These are phyloP conservation scores for Hippoglossus stenolepis DNA, from an alignment of 2,113 vertebrate species.

Conservation along the genomic window DNA sequence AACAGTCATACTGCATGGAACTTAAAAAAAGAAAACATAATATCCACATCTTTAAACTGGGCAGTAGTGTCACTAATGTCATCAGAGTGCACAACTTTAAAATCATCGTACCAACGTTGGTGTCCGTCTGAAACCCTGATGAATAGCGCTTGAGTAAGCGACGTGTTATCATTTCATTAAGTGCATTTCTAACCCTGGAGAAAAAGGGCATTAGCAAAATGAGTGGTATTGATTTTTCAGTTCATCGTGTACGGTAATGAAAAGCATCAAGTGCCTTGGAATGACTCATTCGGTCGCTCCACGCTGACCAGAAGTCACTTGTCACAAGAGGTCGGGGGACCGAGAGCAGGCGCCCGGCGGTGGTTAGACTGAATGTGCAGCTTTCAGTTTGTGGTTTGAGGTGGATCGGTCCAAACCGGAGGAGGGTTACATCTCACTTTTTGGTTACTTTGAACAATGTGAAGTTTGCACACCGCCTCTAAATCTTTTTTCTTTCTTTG, in stretches of 20 bases:
- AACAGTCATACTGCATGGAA: constrained; percentile 45
- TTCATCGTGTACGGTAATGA: constrained; percentile 63
- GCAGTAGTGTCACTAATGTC: constrained; percentile 34
- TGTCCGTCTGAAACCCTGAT: constrained; percentile 38
- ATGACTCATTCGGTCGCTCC: constrained; percentile 62
- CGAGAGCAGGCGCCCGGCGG: constrained; percentile 40
- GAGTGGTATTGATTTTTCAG: constrained; percentile 51
- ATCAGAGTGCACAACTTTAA: constrained; percentile 45
- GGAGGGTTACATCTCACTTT: constrained; percentile 53
- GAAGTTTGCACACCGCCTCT: constrained; percentile 48
- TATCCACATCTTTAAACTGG: constrained; percentile 32
- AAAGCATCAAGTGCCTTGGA: constrained; percentile 83
- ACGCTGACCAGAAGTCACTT: constrained; percentile 47
- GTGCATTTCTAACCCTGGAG: constrained; percentile 72
- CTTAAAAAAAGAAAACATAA: constrained; percentile 27
- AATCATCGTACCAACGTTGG: constrained; percentile 58
- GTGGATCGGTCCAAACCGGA: constrained; percentile 42
- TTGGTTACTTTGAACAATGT: constrained; percentile 47
- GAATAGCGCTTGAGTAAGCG: constrained; percentile 49
- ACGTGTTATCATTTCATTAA: constrained; percentile 63
- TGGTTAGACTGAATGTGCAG: constrained; percentile 48
- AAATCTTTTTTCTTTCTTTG: constrained; percentile 16
- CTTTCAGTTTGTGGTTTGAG: constrained; percentile 43
- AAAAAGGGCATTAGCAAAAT: constrained; percentile 55
- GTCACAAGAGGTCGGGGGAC: constrained; percentile 38